phyloP scores from a whole-genome alignment of 2,113 vertebrate species.

The Promerops cafer region DNA sequence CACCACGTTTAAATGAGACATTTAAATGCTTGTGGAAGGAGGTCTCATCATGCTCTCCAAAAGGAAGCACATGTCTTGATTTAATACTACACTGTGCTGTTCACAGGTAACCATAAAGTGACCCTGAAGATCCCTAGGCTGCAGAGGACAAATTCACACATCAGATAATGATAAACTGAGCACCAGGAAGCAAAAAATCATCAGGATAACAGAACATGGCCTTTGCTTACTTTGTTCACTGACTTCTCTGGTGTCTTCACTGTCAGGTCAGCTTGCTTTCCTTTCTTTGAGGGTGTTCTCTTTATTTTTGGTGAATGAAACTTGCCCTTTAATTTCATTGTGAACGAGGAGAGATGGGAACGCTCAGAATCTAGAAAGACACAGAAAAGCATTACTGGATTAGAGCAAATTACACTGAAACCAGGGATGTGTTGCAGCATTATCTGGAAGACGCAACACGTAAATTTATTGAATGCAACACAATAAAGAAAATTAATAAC shows the following conservation, averaged over 20 bases:
- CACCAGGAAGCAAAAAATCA: not conserved
- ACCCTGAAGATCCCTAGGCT: not conserved
- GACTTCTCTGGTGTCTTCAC: slow-evolving; percentile 87
- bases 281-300: slow-evolving; percentile 94
- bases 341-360: slow-evolving; percentile 96
- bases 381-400: not conserved
- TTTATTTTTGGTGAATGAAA: slow-evolving; percentile 99
- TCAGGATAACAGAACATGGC: not conserved
- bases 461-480: not conserved
- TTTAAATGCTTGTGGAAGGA: not conserved
- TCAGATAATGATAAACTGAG: not conserved
- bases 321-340: slow-evolving; percentile 98
- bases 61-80: not conserved
- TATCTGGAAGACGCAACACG: not conserved
- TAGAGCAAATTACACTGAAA: not conserved
- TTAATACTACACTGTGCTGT: not conserved
- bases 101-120: not conserved
- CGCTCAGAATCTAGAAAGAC: slow-evolving; percentile 87
- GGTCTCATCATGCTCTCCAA: not conserved
- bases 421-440: not conserved
- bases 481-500: not conserved
- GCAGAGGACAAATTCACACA: not conserved
- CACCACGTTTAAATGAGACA: not conserved
- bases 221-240: slow-evolving; percentile 84
- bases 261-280: slow-evolving; percentile 85